Evolutionary conservation across 2,888 invertebrate species (phyloP).

Genomic region (Agonum fuliginosum): DNA sequence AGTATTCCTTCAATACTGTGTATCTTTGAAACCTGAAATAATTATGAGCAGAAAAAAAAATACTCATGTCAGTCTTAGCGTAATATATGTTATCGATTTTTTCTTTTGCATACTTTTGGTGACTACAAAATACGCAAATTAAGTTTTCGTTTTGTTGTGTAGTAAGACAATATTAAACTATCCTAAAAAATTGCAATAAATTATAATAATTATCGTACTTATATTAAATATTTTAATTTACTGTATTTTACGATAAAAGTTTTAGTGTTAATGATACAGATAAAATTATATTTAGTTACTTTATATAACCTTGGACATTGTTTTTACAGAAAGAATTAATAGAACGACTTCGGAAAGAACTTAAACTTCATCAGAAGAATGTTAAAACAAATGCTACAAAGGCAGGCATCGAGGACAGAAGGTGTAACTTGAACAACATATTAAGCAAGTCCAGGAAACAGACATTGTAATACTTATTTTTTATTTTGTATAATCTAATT

Average conservation of each 20-base stretch:
- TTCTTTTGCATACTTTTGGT: conserved; percentile 16
- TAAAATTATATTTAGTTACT: background rate
- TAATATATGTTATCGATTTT: conserved; percentile 31
- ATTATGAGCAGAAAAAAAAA: conserved; percentile 11
- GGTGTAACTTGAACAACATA: conserved; percentile 69
- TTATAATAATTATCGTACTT: too few relatives aligned
- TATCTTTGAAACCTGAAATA: conserved; percentile 1
- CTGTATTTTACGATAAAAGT: background rate
- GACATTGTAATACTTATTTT: conserved; percentile 60
- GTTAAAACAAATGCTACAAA: conserved; percentile 68
- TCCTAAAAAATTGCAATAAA: too few relatives aligned
- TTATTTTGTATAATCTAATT: background rate
- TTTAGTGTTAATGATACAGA: background rate
- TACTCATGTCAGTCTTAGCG: conserved; percentile 23
- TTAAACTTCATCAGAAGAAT: conserved; percentile 68
- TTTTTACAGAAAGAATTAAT: conserved; percentile 69
- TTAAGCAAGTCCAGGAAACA: conserved; percentile 71
- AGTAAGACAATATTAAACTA: too few relatives aligned
- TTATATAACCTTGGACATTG: too few relatives aligned
- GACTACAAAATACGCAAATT: background rate
- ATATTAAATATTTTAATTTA: too few relatives aligned
- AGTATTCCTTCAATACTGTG: conserved; percentile 19
- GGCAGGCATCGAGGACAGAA: conserved; percentile 69
- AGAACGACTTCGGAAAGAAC: conserved; percentile 69
- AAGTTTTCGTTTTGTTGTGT: conserved; percentile 25